phyloP scores from a whole-genome alignment of 2,113 vertebrate genomes.

The Myocastor coypus region DNA sequence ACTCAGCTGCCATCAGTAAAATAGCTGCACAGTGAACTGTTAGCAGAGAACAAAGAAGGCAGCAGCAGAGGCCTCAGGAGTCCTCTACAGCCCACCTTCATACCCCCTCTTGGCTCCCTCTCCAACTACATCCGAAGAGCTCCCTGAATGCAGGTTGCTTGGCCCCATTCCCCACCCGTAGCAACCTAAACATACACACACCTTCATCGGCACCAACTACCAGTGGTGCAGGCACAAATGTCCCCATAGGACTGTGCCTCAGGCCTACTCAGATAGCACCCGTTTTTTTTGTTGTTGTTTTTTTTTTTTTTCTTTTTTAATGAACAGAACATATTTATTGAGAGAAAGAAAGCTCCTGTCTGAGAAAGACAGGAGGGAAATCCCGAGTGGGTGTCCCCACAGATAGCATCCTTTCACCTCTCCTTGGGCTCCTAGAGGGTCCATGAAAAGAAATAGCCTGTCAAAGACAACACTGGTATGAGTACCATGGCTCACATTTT shows the following conservation, averaged over 20 bases:
- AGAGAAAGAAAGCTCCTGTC: too few relatives aligned
- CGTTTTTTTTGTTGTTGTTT: too few relatives aligned
- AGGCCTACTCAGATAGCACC: not conserved
- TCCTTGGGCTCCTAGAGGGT: not conserved
- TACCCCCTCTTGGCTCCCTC: not conserved
- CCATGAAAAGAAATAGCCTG: not conserved
- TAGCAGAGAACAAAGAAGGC: fast-evolving
- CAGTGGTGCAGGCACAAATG: not conserved
- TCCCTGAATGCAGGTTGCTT: not conserved
- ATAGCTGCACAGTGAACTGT: fast-evolving
- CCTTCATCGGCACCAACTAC: not conserved
- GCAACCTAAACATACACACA: not conserved
- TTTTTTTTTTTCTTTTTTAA: too few relatives aligned
- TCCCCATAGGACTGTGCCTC: not conserved
- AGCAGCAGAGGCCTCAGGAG: not conserved
- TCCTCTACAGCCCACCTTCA: not conserved
- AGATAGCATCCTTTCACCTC: not conserved
- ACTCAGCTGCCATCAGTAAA: fast-evolving
- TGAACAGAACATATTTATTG: too few relatives aligned
- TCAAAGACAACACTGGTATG: fast-evolving
- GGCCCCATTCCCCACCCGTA: not conserved
- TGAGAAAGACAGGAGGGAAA: too few relatives aligned
- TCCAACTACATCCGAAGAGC: not conserved
- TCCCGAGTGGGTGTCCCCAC: too few relatives aligned
- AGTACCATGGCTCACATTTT: not conserved